A percentile compares a stretch with the other conserved stretches of the same genome.
Conservation (phyloP, 2,888 invertebrate species). For the Pediacus dermestoides region DNA sequence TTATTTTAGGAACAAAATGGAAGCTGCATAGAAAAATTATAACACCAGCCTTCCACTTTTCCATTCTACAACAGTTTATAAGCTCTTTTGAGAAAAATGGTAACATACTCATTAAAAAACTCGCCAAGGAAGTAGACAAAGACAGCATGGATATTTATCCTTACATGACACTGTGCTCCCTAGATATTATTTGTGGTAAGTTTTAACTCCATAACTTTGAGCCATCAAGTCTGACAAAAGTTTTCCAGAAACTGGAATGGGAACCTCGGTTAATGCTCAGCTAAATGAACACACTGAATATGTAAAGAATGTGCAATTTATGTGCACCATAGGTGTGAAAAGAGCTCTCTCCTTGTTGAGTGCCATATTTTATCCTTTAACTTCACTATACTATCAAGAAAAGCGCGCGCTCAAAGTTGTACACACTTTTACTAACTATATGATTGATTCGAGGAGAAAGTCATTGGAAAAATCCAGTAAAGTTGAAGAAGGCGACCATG, state of each 20-base stretch:
- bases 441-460: conserved; percentile 43
- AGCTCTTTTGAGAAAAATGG: conserved; percentile 66
- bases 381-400: conserved; percentile 58
- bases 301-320: conserved; percentile 64
- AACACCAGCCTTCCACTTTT: conserved; percentile 77
- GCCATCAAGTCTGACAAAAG: neutral
- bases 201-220: no score
- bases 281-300: conserved; percentile 65
- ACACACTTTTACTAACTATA: conserved; percentile 55
- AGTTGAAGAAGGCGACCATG: conserved; percentile 12
- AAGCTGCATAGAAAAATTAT: conserved; percentile 64
- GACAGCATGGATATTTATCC: conserved; percentile 60
- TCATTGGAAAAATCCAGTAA: neutral
- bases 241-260: conserved; percentile 78
- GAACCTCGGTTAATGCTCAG: conserved; percentile 70
- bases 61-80: conserved; percentile 69
- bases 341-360: conserved; percentile 50
- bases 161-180: conserved; percentile 57
- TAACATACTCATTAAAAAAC: conserved; percentile 55
- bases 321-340: conserved; percentile 39
- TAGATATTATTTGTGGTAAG: conserved; percentile 63
- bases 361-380: conserved; percentile 51
- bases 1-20: conserved; percentile 61
- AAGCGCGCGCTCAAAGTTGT: conserved; percentile 50
- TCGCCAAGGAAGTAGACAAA: conserved; percentile 47